Conservation (phyloP, 2,113 vertebrate genomes). For the Tonatia bakeri region DNA sequence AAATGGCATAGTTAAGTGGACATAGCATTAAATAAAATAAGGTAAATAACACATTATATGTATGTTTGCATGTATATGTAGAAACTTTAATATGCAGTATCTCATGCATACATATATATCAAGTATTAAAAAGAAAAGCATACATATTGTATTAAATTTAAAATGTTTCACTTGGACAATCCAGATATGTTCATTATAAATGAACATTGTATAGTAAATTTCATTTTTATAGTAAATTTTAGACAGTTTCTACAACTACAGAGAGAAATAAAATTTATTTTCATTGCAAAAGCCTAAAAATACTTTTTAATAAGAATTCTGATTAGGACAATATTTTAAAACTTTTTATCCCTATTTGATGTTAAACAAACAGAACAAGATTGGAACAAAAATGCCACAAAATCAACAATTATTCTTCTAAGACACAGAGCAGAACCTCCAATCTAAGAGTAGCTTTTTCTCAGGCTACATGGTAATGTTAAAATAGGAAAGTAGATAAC, state of each 20-base stretch:
- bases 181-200: not conserved
- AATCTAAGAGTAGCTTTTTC: not conserved
- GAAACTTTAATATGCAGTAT: not conserved
- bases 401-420: not conserved
- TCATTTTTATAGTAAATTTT: slow-evolving; percentile 16
- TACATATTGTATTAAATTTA: not conserved
- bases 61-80: not conserved
- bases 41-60: not conserved
- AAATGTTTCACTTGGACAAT: not conserved
- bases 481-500: not conserved
- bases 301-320: not conserved
- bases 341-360: not conserved
- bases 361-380: not conserved
- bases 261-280: not conserved
- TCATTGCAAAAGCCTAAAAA: not conserved
- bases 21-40: not conserved
- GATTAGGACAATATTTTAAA: not conserved
- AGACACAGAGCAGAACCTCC: not conserved
- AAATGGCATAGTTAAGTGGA: not conserved
- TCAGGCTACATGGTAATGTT: not conserved
- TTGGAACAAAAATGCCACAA: not conserved
- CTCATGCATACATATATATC: not conserved
- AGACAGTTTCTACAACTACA: not conserved
- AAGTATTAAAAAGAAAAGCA: not conserved
- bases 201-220: no score